Percentiles rank a stretch among this genome's conserved stretches.
These are phyloP conservation scores for Plestiodon gilberti DNA, from an alignment of 2,113 vertebrate species.

Conservation along the genomic window DNA sequence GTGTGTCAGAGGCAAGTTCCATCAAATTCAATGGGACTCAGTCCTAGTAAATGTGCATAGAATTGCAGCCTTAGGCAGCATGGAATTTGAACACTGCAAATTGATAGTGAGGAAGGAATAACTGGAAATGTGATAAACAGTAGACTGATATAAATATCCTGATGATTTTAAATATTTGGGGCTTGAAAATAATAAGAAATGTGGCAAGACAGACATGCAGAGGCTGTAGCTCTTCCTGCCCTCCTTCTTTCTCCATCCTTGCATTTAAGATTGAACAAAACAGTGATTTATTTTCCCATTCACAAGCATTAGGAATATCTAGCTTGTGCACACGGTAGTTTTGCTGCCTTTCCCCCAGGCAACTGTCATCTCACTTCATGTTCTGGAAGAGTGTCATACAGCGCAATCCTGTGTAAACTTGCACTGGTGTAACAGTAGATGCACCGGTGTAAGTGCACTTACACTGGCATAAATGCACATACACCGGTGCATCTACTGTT, in stretches of 20 bases:
- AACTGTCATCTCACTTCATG: background rate
- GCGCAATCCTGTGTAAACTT: no score
- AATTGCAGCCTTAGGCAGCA: background rate
- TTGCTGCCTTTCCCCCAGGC: background rate
- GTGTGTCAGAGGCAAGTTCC: background rate
- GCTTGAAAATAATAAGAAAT: background rate
- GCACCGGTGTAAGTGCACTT: no score
- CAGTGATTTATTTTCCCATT: background rate
- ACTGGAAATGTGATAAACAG: background rate
- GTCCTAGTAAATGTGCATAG: background rate
- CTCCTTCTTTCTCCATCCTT: background rate
- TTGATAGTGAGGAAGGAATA: slow-evolving; percentile 15
- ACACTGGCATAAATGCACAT: no score
- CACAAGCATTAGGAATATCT: background rate
- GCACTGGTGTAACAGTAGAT: no score
- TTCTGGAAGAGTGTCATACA: no score
- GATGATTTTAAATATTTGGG: background rate
- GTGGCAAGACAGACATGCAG: background rate
- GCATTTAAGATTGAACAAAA: background rate
- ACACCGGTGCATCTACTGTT: no score
- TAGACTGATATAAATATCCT: background rate
- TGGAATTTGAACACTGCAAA: slow-evolving; percentile 22
- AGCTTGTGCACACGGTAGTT: no score
- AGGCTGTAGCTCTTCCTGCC: no score
- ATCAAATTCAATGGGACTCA: background rate